Base-by-base conservation (phyloP, 2,888 invertebrate species). In the Leptopilina myrica region DNA sequence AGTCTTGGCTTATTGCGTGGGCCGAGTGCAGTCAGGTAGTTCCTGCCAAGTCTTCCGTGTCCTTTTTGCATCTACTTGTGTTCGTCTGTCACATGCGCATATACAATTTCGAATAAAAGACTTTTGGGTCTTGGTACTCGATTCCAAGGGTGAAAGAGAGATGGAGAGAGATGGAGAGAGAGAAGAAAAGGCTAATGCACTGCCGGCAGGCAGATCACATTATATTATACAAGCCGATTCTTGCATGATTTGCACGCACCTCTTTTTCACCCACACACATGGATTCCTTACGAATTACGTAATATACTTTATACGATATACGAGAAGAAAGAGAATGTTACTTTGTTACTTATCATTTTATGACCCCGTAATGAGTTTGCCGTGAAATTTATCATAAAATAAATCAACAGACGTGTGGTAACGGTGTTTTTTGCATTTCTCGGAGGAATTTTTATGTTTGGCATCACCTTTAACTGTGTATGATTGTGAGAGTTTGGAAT, bases 161-260 rank as follows among this genome's bases (percentile, higher is more conserved):
- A 49, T 14, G 26, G 33, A 46, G 46, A 46, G n/a, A n/a, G n/a
- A n/a, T n/a, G n/a, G 4, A 8, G 49, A 49, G 11, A 9, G 12
- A 49, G 49, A 49, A 11, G 11, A 7, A 69, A 8, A 49, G 49
- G 53, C 26, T 53, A 69, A 69, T 69, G 69, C 69, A 69, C 53
- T 53, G 56, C 62, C 62, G 62, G 62, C 62, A 15, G 62, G 62
- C 33, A 33, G 53, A 40, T 56, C 33, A 56, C 33, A 33, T 73
- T 73, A 53, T 26, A 73, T 73, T 73, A 73, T 73, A 26, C 69
- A 73, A 73, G 69, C 33, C 53, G 26, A 69, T 69, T 69, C 53
- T 69, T 73, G 56, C 56, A 73, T 73, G 56, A 73, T 73, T 73
- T 73, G 56, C 69, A 49, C 69, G 69, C 69, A 73, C 56, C 69